Base-by-base conservation (phyloP, 2,113 vertebrate species). In the Anarhynchus alexandrinus region DNA sequence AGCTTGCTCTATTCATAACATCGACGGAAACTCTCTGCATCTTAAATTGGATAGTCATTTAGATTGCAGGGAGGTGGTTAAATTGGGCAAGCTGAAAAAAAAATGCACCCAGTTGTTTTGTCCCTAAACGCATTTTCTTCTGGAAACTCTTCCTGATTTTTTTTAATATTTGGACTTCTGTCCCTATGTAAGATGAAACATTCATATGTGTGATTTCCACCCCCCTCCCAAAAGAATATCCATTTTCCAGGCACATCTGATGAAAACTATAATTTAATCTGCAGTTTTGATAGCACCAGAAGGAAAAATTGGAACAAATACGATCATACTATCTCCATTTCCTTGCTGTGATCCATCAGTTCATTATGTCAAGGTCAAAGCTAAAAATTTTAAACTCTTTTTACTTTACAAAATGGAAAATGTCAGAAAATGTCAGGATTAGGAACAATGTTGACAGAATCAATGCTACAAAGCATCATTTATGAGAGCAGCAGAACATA, bases 361-460 rank as follows among this genome's bases (percentile, higher is more conserved):
- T 95, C 77, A 79, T 93, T 91, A 79, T 72, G 71, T 54, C 94
- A 91, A 94, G 95, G 91, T 95, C 95, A 97, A 85, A 93, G 74
- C 81, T 62, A 76, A 91, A 82, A 76, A 51, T 51, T 66, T 92
- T 61, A 58, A 94, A 93, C 69, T 76, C 36, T 66, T 23, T 65
- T 81, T 91, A 86, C 92, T 91, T 95, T 69, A 87, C 25, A 9
- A 76, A 95, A 82, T 91, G 27, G 80, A 79, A 96, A 93, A 89
- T 79, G 90, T 74, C 13, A 55, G 86, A 71, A 94, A 92, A 91
- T 93, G 70, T 77, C 84, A 91, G 84, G 89, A 58, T 95, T 90
- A 94, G 84, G 84, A 88, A 20, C 8, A 21, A 15, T 38, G 58
- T 69, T 93, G 95, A 45, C 73, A 80, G 73, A 92, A 77, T 88